Percentiles rank a stretch among this genome's conserved stretches.
phyloP scores from a whole-genome alignment of 2,113 vertebrate genomes.

The Vidua chalybeata region DNA sequence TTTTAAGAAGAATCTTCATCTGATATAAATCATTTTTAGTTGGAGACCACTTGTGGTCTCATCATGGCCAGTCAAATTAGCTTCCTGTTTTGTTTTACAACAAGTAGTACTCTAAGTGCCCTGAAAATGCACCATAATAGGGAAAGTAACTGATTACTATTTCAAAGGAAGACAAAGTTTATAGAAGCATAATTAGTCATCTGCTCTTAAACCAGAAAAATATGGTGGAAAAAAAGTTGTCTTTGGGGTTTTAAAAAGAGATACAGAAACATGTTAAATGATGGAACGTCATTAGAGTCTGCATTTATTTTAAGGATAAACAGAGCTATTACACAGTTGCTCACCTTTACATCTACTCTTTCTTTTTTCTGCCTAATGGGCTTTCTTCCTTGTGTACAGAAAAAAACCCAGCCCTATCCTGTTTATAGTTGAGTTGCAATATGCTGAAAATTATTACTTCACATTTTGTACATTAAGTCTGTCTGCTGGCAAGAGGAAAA shows the following conservation, averaged over 20 bases:
- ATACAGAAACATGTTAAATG: not conserved
- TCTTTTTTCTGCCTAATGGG: slow-evolving; percentile 11
- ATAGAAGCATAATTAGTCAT: slow-evolving; percentile 36
- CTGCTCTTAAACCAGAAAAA: slow-evolving; percentile 51
- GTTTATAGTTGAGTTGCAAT: slow-evolving; percentile 50
- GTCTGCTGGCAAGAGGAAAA: slow-evolving; percentile 70
- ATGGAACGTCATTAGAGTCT: not conserved
- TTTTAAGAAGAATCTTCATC: not conserved
- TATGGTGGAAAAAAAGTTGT: slow-evolving; percentile 6
- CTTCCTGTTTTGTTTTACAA: slow-evolving; percentile 40
- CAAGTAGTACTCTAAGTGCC: slow-evolving; percentile 2
- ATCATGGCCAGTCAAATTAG: not conserved
- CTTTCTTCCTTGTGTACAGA: not conserved
- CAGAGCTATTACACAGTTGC: not conserved
- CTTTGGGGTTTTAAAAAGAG: not conserved
- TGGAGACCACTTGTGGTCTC: slow-evolving; percentile 37
- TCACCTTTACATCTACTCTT: slow-evolving; percentile 1
- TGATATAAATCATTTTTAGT: not conserved
- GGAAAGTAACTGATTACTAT: slow-evolving; percentile 20
- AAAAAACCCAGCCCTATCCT: not conserved
- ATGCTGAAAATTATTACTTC: slow-evolving; percentile 46
- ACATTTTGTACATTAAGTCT: slow-evolving; percentile 45
- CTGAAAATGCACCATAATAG: slow-evolving; percentile 9
- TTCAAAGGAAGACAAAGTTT: slow-evolving; percentile 49
- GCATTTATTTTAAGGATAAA: slow-evolving; percentile 26